These are phyloP conservation scores for Drosophila sp. DNA, from an alignment of 1,140 invertebrate species.

Conservation along the genomic window DNA sequence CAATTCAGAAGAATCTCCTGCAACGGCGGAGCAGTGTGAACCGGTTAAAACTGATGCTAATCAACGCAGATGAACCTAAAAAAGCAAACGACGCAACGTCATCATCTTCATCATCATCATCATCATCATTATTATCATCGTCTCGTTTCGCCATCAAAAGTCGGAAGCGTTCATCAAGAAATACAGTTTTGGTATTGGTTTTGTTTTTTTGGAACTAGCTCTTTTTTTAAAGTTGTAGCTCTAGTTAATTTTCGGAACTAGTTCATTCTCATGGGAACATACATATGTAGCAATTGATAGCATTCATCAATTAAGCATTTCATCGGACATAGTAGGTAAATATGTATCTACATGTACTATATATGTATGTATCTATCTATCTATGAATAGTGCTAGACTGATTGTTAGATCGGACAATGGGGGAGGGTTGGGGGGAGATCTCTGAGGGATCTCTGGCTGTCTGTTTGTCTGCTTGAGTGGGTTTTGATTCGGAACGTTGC, in stretches of 20 bases:
- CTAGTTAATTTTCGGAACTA: neutral
- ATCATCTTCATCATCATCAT: conserved; percentile 1
- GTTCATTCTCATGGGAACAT: neutral
- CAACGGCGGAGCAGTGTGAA: conserved; percentile 33
- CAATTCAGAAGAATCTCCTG: conserved; percentile 9
- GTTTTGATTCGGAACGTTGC: conserved; percentile 28
- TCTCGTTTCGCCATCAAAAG: conserved; percentile 2
- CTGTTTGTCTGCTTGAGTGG: conserved; percentile 49
- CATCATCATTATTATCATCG: conserved; percentile 17
- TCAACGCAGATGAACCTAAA: conserved; percentile 49
- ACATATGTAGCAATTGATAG: neutral
- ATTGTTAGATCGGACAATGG: neutral
- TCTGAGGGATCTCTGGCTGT: neutral
- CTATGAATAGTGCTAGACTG: conserved; percentile 6
- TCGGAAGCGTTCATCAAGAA: neutral
- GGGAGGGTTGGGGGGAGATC: conserved; percentile 13
- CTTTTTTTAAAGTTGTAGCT: too few relatives aligned
- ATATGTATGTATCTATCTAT: neutral
- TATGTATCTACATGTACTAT: neutral
- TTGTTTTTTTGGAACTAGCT: too few relatives aligned
- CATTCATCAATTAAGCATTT: neutral
- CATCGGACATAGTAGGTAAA: neutral
- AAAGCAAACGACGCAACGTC: conserved; percentile 22
- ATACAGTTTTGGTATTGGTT: too few relatives aligned
- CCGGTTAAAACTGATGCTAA: conserved; percentile 64